Base-by-base conservation (phyloP, 2,888 invertebrate genomes). In the Acrobasis suavella region DNA sequence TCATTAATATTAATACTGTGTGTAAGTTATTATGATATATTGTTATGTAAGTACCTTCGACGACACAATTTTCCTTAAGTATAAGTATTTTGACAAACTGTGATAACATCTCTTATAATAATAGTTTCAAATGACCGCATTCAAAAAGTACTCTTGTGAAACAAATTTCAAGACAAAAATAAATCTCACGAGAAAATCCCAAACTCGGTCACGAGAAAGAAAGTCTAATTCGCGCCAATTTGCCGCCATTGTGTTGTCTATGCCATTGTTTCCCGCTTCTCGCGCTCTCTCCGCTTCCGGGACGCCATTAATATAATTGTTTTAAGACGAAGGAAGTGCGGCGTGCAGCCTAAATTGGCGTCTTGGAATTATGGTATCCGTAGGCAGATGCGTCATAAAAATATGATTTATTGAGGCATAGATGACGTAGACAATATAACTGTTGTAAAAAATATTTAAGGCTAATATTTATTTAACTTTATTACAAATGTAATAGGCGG, bases 281-380 rank as follows among this genome's bases (percentile, higher is more conserved):
- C 62, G 59, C 59, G 62, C 62, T 65, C 62, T 65, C 64, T 52
- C 50, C 60, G 42, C 55, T 50, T 64, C 61, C 65, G 66, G 46
- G 69, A 63, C 60, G 64, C 50, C 42, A 64, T 61, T 64, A 61
- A 15, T 10, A 42, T 50, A 61, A 61, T 61, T 64, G 58, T 61
- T 60, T 60, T 55, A 55, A 62, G 61, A 55, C 55, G 54, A 54
- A 59, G 55, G 61, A 62, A 62, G 55, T 42, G 60, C 56, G 56
- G 12, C 17, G 17, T 56, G 17, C 39, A 16, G 56, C 56, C 22
- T 54, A 56, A 56, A 42, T 42, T 56, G 55, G n/a, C 15, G 42
- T 39, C 56, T 56, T 39, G 16, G 16, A 16, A 55, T 55, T 39
- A 55, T 37, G 55, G 55, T 55, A 46, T 42, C 56, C 56, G 56